Evolutionary conservation across 1,140 invertebrate species (phyloP).

Genomic region (Drosophila chauvacae): DNA sequence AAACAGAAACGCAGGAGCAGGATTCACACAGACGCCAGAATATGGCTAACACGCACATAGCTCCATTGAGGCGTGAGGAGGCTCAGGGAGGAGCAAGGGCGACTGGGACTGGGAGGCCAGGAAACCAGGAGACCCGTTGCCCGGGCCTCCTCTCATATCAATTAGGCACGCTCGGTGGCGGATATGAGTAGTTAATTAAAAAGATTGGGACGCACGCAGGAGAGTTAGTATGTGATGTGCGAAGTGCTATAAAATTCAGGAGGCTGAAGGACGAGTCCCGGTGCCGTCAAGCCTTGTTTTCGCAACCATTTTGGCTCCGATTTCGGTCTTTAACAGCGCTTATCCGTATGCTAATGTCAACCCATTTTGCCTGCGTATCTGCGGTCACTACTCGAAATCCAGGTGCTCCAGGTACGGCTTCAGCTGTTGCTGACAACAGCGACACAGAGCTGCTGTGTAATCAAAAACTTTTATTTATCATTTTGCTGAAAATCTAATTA

Average conservation of each 20-base stretch:
- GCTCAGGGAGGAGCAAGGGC: not conserved
- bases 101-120: not conserved
- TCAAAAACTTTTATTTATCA: conserved; percentile 80
- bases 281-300: conserved; percentile 12
- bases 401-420: conserved; percentile 35
- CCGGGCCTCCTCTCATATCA: conserved; percentile 56
- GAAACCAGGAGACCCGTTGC: conserved; percentile 23
- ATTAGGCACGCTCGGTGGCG: conserved; percentile 73
- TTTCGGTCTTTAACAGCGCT: conserved; percentile 48
- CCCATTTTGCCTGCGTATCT: conserved; percentile 23
- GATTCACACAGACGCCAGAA: conserved; percentile 17
- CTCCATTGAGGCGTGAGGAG: conserved; percentile 39
- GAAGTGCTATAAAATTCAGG: conserved; percentile 39
- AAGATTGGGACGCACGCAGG: conserved; percentile 62
- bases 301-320: conserved; percentile 53
- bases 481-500: conserved; percentile 75
- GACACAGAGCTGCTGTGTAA: conserved; percentile 58
- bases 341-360: conserved; percentile 61
- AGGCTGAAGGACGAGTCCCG: conserved; percentile 2
- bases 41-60: conserved; percentile 43
- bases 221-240: conserved; percentile 49
- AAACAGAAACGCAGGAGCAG: conserved; percentile 1
- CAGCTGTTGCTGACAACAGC: conserved; percentile 39
- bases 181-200: conserved; percentile 83
- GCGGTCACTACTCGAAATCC: conserved; percentile 38